Percentiles rank a stretch among this genome's conserved stretches.
phyloP scores from a whole-genome alignment of 2,113 vertebrate species.

The Oophaga pumilio region DNA sequence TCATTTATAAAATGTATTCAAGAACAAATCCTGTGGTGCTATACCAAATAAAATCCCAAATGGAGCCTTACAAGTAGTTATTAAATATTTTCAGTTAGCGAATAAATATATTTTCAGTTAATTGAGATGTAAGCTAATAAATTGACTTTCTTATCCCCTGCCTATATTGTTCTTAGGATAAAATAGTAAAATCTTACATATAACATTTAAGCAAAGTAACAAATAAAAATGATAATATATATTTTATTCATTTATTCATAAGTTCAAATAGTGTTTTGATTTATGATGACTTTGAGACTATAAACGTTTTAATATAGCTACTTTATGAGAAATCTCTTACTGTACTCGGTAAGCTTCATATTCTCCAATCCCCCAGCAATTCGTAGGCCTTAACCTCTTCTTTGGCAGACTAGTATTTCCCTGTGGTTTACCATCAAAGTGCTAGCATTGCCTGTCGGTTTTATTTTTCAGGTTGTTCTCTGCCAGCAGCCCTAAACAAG shows the following conservation, averaged over 20 bases:
- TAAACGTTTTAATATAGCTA: not conserved
- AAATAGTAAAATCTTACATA: not conserved
- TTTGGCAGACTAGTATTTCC: constrained; percentile 17
- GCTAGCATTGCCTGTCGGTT: constrained; percentile 8
- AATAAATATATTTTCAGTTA: not conserved
- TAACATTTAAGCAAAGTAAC: not conserved
- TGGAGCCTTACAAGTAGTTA: not conserved
- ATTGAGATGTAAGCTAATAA: not conserved
- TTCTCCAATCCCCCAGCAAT: not conserved
- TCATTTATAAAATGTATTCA: not conserved
- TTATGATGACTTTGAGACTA: not conserved
- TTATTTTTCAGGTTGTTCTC: not conserved
- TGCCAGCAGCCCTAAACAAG: constrained; percentile 6
- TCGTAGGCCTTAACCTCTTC: not conserved
- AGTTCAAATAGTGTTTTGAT: not conserved
- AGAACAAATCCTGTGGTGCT: not conserved
- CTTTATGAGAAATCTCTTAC: constrained; percentile 17
- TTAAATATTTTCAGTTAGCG: not conserved
- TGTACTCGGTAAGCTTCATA: not conserved
- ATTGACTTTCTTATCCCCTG: not conserved
- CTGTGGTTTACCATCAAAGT: constrained; percentile 26
- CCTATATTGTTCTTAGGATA: not conserved
- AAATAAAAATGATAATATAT: not conserved
- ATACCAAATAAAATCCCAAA: not conserved
- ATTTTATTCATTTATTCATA: not conserved